Percentiles rank a stretch among this genome's conserved stretches.
These are phyloP conservation scores for Orthosia incerta DNA, from an alignment of 2,888 invertebrate genomes.

Conservation along the genomic window DNA sequence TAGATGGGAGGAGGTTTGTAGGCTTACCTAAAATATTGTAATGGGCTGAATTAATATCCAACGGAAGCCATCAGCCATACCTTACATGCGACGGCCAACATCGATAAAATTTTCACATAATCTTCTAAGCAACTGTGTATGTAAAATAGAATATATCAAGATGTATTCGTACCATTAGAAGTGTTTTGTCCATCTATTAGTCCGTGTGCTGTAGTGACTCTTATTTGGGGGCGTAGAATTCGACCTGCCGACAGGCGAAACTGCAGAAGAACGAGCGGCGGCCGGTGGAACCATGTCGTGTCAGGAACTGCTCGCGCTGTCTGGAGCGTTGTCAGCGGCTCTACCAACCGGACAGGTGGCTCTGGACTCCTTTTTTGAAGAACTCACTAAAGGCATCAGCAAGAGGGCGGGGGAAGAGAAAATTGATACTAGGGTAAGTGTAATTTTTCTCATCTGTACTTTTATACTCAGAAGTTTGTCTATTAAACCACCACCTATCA, in stretches of 20 bases:
- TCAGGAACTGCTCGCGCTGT: conserved; percentile 97
- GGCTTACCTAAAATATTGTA: not conserved
- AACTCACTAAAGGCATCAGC: conserved; percentile 94
- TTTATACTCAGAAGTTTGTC: too few relatives aligned
- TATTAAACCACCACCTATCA: too few relatives aligned
- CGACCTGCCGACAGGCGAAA: conserved; percentile 89
- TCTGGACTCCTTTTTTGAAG: conserved; percentile 95
- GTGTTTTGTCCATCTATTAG: conserved; percentile 39
- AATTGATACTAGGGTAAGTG: conserved; percentile 81
- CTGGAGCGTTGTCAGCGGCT: conserved; percentile 97
- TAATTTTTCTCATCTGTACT: not conserved
- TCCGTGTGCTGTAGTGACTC: conserved; percentile 73
- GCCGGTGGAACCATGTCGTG: conserved; percentile 94
- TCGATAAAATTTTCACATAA: not conserved
- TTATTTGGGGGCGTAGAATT: conserved; percentile 84
- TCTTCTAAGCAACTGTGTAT: not conserved
- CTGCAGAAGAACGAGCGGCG: conserved; percentile 84
- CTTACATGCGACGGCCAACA: not conserved
- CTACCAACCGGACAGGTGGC: conserved; percentile 96
- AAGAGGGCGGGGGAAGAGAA: conserved; percentile 88
- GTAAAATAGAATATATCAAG: conserved; percentile 25
- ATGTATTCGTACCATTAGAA: conserved; percentile 65
- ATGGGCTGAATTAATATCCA: not conserved
- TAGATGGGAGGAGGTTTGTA: not conserved
- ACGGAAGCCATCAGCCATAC: not conserved